Evolutionary conservation across 2,113 vertebrate species (phyloP).

Genomic region (Sturnus vulgaris): DNA sequence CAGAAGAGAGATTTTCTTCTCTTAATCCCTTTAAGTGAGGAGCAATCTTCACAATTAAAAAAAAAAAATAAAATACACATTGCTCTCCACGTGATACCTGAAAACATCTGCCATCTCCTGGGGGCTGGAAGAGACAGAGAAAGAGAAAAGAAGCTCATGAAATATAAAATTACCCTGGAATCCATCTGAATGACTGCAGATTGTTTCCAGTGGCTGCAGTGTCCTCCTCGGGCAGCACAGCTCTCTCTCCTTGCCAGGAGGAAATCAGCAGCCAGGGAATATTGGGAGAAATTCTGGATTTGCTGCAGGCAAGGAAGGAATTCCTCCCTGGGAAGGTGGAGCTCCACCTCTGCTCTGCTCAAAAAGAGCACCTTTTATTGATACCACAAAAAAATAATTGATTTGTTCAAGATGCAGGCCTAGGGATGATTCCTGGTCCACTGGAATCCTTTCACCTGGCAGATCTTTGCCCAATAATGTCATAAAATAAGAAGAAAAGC

Average conservation of each 20-base stretch:
- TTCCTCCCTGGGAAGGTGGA: neutral
- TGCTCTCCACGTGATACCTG: neutral
- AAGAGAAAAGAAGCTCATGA: constrained; percentile 16
- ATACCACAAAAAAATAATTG: no score
- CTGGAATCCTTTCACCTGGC: neutral
- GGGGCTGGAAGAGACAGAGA: neutral
- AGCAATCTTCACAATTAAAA: neutral
- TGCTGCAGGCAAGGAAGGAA: neutral
- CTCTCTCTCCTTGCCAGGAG: neutral
- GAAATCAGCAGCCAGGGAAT: neutral
- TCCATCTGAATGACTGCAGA: neutral
- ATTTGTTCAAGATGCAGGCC: neutral
- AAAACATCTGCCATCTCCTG: constrained; percentile 58
- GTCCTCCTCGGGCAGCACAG: neutral
- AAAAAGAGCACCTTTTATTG: neutral
- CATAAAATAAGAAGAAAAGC: neutral
- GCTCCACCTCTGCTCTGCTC: neutral
- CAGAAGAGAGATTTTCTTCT: neutral
- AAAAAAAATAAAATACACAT: neutral
- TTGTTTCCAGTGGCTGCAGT: neutral
- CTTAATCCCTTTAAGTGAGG: constrained; percentile 15
- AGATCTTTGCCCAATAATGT: neutral
- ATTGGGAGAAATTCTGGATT: neutral
- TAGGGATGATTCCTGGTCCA: neutral
- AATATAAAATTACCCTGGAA: constrained; percentile 47